A percentile compares a stretch with the other conserved stretches of the same genome.
Evolutionary conservation across 2,888 invertebrate genomes (phyloP).

Genomic region (Cerastis leucographa): DNA sequence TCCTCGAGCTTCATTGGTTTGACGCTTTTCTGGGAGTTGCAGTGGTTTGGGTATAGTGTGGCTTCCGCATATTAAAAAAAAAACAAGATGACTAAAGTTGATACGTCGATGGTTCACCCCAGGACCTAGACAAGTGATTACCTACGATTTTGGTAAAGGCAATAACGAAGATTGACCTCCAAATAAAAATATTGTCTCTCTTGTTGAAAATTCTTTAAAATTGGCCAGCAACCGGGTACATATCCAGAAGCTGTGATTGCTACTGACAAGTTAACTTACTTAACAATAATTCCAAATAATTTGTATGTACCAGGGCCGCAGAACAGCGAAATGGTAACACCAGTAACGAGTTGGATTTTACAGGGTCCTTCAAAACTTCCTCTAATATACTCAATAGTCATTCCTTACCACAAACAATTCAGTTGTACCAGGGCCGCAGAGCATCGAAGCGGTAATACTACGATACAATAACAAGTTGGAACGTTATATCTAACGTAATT

Average conservation of each 20-base stretch:
- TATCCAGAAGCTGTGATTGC: not conserved
- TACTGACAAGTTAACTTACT: not conserved
- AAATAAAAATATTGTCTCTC: not conserved
- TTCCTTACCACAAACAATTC: not conserved
- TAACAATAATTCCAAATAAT: not conserved
- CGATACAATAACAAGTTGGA: conserved; percentile 30
- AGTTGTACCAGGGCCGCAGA: conserved; percentile 27
- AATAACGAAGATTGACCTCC: no score
- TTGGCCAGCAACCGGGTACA: not conserved
- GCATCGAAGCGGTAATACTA: conserved; percentile 8
- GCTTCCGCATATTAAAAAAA: no score
- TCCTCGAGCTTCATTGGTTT: no score
- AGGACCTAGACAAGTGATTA: no score
- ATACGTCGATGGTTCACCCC: not conserved
- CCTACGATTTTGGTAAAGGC: no score
- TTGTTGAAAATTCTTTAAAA: not conserved
- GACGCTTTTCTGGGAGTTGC: no score
- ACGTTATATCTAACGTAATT: conserved; percentile 40
- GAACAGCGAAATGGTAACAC: not conserved
- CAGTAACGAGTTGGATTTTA: not conserved
- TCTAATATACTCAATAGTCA: not conserved
- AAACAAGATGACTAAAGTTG: not conserved
- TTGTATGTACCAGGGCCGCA: not conserved
- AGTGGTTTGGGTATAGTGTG: no score
- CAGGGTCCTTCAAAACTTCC: not conserved